Base-by-base conservation (phyloP, 2,113 vertebrate genomes). In the Rhinoptilus africanus region DNA sequence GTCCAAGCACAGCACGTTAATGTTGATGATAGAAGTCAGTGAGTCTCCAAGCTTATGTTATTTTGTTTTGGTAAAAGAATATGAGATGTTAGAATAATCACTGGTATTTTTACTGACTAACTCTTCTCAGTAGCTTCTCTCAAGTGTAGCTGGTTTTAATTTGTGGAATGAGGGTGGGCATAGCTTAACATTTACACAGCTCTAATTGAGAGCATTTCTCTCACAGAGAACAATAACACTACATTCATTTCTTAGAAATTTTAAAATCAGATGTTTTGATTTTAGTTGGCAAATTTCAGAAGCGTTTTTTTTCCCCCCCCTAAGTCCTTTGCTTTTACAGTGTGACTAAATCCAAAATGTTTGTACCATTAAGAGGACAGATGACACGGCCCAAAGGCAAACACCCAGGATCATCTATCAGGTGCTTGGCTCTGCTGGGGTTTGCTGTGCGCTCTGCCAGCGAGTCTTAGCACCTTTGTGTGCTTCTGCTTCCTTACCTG, bases 31-130 rank as follows among this genome's bases (percentile, higher is more conserved):
- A 92, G 89, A 97, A 97, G 73, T 74, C 93, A 90, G 73, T 78
- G 90, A 82, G 92, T 79, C 88, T 96, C 95, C 66, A 82, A 91
- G 88, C 88, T 92, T 68, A 39, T 82, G 90, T 85, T 92, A 79
- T 92, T 96, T 92, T 96, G 83, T 96, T 96, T 97, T 85, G 86
- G 62, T 94, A 93, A 95, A 94, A 95, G 83, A 91, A 95, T 91
- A 94, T 11, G 86, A 97, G 77, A 95, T 76, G 88, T 92, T 94
- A 91, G 73, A 95, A 93, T 94, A 97, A 94, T 92, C 83, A 53
- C 69, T 82, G 72, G 64, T 79, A 41, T 88, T 97, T 97, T 95
- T 89, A 97, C 86, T 87, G 73, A 95, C 72, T 45, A 75, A 62
- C 57, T 89, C 77, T 92, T 89, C 89, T 80, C 73, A 76, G 87